Base-by-base conservation (phyloP, 1,140 invertebrate genomes). In the Myzus persicae region DNA sequence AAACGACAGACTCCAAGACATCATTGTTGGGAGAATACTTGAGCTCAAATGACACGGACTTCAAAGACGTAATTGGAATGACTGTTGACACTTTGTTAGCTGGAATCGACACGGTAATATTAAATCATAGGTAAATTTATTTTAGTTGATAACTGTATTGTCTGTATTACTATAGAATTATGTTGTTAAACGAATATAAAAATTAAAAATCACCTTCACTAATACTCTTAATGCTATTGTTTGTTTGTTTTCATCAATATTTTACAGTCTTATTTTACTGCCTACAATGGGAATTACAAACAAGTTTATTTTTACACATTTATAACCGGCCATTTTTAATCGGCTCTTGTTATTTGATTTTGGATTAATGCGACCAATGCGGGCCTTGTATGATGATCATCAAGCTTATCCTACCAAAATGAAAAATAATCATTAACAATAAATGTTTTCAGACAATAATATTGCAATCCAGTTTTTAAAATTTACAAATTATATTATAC, bases 81-180 rank as follows among this genome's bases (percentile, higher is more conserved):
- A 96, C 97, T 44, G 97, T 97, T 48, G 98, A 99, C 95, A 96
- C 98, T 95, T 94, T 99, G 11, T 95, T 98, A 93, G 98, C 97
- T 51, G 98, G 98, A 88, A 96, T 98, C 67, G 98, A 99, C 95
- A 99, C 98, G 91, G 97, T 97, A 96, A 59, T 89, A 88, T 48
- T 36, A 38, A 18, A 76, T 18, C 20, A 18, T n/a, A 67, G 59
- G 22, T 67, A n/a, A 67, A n/a, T 59, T 59, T 59, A 59, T 59
- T 31, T n/a, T n/a, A n/a, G 0, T n/a, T 24, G 18, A n/a, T 76
- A 18, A 76, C 14, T 76, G 0, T n/a, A n/a, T n/a, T n/a, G n/a
- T n/a, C n/a, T n/a, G n/a, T n/a, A n/a, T n/a, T n/a, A n/a, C 31
- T 18, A 36, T 76, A 76, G 5, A 76, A n/a, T 76, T 67, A 22